A percentile compares a stretch with the other conserved stretches of the same genome.
These are phyloP conservation scores for Scaptodrosophila latifasciaeformis DNA, from an alignment of 2,888 invertebrate genomes.

Conservation along the genomic window DNA sequence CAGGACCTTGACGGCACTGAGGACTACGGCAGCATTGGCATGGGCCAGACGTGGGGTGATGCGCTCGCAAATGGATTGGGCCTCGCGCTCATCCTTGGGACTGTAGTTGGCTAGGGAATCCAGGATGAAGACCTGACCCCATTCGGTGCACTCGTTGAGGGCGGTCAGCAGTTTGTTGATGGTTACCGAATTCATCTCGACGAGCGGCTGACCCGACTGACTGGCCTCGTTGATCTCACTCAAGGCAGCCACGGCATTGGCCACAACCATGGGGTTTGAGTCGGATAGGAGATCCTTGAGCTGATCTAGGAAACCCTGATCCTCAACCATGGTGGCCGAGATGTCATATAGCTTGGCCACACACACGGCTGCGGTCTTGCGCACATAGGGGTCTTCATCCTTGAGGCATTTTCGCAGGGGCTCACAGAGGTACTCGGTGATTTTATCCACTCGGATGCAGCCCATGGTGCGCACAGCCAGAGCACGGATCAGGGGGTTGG, in stretches of 20 bases:
- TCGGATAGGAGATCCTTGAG: conserved; percentile 97
- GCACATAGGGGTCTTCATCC: conserved; percentile 97
- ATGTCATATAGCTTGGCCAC: conserved; percentile 99
- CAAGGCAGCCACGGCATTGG: conserved; percentile 98
- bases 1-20: conserved; percentile 97
- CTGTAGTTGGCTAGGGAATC: conserved; percentile 98
- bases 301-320: conserved; percentile 96
- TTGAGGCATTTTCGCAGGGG: conserved; percentile 95
- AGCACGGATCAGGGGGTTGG: conserved; percentile 98
- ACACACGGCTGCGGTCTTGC: conserved; percentile 99
- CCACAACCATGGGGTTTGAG: conserved; percentile 99
- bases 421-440: conserved; percentile 99
- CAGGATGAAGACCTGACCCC: conserved; percentile 98
- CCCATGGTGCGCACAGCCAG: conserved; percentile 99
- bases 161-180: conserved; percentile 99
- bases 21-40: conserved; percentile 98
- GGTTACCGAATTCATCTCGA: conserved; percentile 96
- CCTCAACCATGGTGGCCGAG: conserved; percentile 81
- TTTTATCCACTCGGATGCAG: conserved; percentile 99
- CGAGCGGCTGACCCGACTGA: conserved; percentile 93
- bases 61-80: conserved; percentile 98
- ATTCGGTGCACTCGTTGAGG: conserved; percentile 99
- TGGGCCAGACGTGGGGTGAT: conserved; percentile 98
- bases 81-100: conserved; percentile 97
- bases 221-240: conserved; percentile 99